Evolutionary conservation across 2,888 invertebrate genomes (phyloP).

Genomic region (Myopa testacea): DNA sequence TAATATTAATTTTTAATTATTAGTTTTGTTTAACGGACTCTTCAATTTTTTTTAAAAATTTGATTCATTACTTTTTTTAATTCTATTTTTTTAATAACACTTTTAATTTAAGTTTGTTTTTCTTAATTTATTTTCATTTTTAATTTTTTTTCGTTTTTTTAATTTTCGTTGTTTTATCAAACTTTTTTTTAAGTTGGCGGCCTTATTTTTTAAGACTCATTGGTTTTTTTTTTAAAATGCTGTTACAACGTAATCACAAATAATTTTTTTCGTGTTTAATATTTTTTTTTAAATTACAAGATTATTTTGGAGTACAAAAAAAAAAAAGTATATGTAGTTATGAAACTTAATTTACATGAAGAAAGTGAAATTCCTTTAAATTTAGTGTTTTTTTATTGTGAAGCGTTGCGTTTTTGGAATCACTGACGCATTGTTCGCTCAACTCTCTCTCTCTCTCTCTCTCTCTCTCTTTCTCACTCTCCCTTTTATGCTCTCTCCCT

Average conservation of each 20-base stretch:
- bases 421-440: background rate
- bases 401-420: background rate
- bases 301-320: too few species aligned
- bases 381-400: conserved; percentile 3
- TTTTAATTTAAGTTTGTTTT: background rate
- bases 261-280: background rate
- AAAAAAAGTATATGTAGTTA: conserved; percentile 38
- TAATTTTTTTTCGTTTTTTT: background rate
- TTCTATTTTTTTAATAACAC: background rate
- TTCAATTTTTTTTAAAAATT: background rate
- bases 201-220: too few species aligned
- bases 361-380: conserved; percentile 32
- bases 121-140: background rate
- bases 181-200: too few species aligned
- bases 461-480: conserved; percentile 14
- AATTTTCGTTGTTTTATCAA: background rate
- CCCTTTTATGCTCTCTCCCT: background rate
- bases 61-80: background rate
- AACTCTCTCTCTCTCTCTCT: background rate
- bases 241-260: too few species aligned
- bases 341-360: conserved; percentile 40
- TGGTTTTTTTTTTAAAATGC: background rate
- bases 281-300: conserved; percentile 3
- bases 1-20: background rate
- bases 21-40: background rate